Conservation (phyloP, 2,113 vertebrate species). For the Ivindomyrus marchei region DNA sequence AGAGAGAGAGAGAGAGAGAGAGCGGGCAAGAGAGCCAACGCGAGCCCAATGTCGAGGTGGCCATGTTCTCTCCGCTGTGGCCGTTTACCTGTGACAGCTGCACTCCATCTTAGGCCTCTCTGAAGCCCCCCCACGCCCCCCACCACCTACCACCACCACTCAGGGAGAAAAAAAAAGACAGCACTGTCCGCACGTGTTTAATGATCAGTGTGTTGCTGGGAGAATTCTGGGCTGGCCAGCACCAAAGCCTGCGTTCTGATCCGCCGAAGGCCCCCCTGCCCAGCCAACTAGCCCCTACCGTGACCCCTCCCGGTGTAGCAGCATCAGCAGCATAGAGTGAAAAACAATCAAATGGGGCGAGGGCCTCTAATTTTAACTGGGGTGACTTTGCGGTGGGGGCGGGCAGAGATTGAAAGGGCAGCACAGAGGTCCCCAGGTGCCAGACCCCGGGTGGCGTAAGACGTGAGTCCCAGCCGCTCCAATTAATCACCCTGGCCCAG, state of each 20-base stretch:
- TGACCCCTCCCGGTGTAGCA: slow-evolving; percentile 51
- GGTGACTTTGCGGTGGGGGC: slow-evolving; percentile 27
- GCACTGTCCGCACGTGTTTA: background rate
- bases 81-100: slow-evolving; percentile 57
- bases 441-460: background rate
- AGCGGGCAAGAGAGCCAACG: background rate
- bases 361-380: slow-evolving; percentile 51
- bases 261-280: background rate
- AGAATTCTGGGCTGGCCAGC: background rate
- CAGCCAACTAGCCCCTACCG: background rate
- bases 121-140: background rate
- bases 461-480: background rate
- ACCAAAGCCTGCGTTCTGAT: background rate
- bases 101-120: slow-evolving; percentile 36
- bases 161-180: background rate
- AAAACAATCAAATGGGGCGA: slow-evolving; percentile 6
- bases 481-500: slow-evolving; percentile 56
- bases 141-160: background rate
- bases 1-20: background rate
- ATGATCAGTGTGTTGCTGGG: background rate
- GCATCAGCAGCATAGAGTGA: slow-evolving; percentile 31
- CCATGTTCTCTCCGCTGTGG: slow-evolving; percentile 46
- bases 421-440: background rate
- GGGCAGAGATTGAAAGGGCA: background rate
- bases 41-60: slow-evolving; percentile 52